Evolutionary conservation across 2,797 vertebrate species (phyloP).

Genomic region (Sebastes nivosus): DNA sequence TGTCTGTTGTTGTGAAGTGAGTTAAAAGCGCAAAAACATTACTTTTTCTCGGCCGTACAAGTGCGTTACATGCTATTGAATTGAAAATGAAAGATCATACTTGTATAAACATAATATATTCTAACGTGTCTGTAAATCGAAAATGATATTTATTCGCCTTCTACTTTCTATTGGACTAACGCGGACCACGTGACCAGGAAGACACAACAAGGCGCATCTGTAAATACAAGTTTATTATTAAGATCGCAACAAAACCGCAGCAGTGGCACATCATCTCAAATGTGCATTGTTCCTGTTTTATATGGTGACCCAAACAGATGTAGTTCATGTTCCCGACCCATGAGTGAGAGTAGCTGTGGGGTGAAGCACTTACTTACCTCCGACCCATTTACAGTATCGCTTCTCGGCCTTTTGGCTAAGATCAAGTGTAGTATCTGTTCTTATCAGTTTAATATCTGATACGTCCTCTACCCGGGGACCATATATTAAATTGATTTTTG

Average conservation of each 20-base stretch:
- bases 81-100: neutral
- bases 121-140: neutral
- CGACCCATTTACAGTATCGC: rapidly evolving
- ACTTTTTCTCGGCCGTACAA: neutral
- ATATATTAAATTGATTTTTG: constrained; percentile 45
- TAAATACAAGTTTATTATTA: neutral
- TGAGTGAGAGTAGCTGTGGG: neutral
- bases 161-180: neutral
- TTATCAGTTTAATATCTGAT: constrained; percentile 29
- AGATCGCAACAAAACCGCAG: neutral
- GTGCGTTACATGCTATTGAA: too few species aligned
- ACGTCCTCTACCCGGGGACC: constrained; percentile 26
- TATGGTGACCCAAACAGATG: rapidly evolving
- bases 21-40: neutral
- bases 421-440: constrained; percentile 12
- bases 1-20: neutral
- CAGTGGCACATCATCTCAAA: neutral
- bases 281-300: neutral
- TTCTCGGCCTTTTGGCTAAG: constrained; percentile 32
- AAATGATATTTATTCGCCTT: too few species aligned
- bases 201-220: neutral
- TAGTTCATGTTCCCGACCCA: neutral
- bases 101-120: neutral
- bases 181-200: neutral
- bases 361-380: rapidly evolving